These are phyloP conservation scores for Garra rufa DNA, from an alignment of 2,113 vertebrate species.

Conservation along the genomic window DNA sequence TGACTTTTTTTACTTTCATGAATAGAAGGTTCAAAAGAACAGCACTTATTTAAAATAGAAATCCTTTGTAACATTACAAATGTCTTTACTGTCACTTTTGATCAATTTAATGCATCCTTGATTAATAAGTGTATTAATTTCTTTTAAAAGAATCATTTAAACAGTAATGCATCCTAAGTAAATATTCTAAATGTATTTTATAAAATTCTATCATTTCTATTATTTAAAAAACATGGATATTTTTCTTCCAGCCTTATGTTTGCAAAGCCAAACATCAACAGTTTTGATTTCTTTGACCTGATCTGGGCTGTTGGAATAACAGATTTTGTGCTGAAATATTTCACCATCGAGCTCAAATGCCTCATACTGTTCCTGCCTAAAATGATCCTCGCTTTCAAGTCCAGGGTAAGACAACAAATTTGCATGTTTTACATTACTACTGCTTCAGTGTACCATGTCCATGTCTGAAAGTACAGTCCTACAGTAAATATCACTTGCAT, in stretches of 20 bases:
- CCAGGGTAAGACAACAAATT: conserved; percentile 81
- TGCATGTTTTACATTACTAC: background rate
- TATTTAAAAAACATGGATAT: background rate
- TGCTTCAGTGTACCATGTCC: background rate
- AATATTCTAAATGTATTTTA: background rate
- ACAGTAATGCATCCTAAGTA: background rate
- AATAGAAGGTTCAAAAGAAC: background rate
- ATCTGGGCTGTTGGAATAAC: conserved; percentile 96
- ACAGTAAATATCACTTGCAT: background rate
- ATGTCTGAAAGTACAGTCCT: background rate
- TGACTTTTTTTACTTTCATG: background rate
- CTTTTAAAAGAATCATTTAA: background rate
- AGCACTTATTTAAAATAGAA: background rate
- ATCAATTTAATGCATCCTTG: background rate
- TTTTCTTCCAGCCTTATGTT: conserved; percentile 86
- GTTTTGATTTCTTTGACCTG: conserved; percentile 93
- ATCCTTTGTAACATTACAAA: background rate
- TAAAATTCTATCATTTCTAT: background rate
- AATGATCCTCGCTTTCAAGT: conserved; percentile 93
- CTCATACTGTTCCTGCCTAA: conserved; percentile 89
- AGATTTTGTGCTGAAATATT: conserved; percentile 94
- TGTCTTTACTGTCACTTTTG: background rate
- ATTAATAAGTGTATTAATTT: background rate
- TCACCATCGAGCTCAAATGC: conserved; percentile 93
- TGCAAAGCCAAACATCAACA: conserved; percentile 89